Base-by-base conservation (phyloP, 2,888 invertebrate genomes). In the Matsumyia berberina region DNA sequence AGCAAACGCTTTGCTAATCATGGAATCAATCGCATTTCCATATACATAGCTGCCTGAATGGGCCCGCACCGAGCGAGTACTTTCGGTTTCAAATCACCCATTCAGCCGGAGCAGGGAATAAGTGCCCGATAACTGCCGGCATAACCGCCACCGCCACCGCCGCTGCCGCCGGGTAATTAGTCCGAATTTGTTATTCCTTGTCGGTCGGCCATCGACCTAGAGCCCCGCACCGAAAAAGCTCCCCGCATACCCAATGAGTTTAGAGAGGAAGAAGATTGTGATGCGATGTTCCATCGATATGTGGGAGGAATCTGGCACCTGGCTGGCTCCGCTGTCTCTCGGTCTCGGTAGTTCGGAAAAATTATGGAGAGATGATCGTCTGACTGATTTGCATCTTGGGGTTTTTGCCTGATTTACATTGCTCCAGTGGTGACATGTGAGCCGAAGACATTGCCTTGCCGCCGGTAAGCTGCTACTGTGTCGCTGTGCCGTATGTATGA, bases 261-360 rank as follows among this genome's bases (percentile, higher is more conserved):
- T 37, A 15, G 51, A 17, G 33, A 60, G 58, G 74, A 66, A 49
- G 49, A 67, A 53, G 74, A 55, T 58, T n/a, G n/a, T n/a, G n/a
- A 64, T 67, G 64, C 62, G 74, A 73, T 69, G 64, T 60, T 69
- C 57, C 73, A 79, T 74, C 72, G 78, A 55, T 60, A 79, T 83
- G 83, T 83, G 78, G 83, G 83, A 74, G 83, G 79, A 79, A 78
- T 78, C 78, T 73, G 79, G 79, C 83, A 83, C 83, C 83, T 83
- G 69, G 83, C 44, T 79, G 83, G 83, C 83, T 74, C 58, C 29
- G 57, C 8, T 39, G 12, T 31, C 12, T 6, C 17, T 12, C 17
- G 42, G n/a, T n/a, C n/a, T 35, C 6, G 39, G n/a, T 2, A 31
- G 11, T 39, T 58, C 11, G 55, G 5, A 57, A 58, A 46, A 49